These are phyloP conservation scores for Pollenia amentaria DNA, from an alignment of 2,888 invertebrate genomes.

Conservation along the genomic window DNA sequence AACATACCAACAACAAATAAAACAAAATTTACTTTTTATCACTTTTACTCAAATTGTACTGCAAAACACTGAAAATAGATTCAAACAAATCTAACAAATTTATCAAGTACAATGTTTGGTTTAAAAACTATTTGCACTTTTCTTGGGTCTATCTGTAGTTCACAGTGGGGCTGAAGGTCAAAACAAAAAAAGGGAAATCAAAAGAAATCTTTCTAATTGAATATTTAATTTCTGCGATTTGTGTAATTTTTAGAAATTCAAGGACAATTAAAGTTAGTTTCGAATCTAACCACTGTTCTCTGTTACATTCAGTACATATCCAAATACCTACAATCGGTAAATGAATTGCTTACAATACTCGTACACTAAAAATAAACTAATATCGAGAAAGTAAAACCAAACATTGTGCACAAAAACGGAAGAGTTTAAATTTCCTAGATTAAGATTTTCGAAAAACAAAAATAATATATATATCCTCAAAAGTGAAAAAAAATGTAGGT, in stretches of 20 bases:
- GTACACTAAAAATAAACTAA: not conserved
- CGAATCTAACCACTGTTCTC: not conserved
- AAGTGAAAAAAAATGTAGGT: too few species aligned
- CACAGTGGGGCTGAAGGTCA: not conserved
- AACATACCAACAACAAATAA: not conserved
- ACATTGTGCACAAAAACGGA: not conserved
- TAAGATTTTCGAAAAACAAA: not conserved
- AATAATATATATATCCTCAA: too few species aligned
- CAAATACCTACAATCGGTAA: not conserved
- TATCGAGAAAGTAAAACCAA: not conserved
- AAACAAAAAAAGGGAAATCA: too few species aligned
- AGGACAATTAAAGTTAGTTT: too few species aligned
- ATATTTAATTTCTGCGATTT: too few species aligned
- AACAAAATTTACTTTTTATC: constrained; percentile 21
- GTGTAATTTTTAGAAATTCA: too few species aligned
- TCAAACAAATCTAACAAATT: constrained; percentile 22
- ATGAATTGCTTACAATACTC: not conserved
- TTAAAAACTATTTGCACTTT: not conserved
- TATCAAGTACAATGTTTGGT: constrained; percentile 2
- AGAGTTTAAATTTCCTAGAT: not conserved
- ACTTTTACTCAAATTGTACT: constrained; percentile 3
- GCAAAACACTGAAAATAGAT: not conserved
- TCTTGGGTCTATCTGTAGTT: not conserved
- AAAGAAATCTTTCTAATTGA: not conserved
- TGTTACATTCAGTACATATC: not conserved